phyloP scores from a whole-genome alignment of 2,888 invertebrate species.

The Lumbricus terrestris region DNA sequence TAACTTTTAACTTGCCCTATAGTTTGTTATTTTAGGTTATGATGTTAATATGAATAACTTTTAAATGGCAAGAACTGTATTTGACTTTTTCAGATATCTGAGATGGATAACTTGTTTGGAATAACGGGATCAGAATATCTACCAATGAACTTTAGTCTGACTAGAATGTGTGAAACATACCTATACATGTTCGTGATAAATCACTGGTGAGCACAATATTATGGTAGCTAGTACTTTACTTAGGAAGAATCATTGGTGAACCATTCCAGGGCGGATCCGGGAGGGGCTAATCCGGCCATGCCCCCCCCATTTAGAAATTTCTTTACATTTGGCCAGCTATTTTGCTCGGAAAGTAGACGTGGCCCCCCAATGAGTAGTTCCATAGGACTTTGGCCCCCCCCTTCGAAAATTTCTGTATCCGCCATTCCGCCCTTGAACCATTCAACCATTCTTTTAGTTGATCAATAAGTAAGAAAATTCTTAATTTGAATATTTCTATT shows the following conservation, averaged over 20 bases:
- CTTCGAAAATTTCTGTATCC: no score
- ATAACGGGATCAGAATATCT: background rate
- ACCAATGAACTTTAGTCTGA: background rate
- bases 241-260: no score
- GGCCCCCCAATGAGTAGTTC: no score
- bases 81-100: background rate
- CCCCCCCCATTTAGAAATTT: no score
- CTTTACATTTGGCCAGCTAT: no score
- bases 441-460: background rate
- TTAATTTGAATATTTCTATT: background rate
- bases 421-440: background rate
- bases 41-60: background rate
- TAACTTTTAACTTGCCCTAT: background rate
- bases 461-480: background rate
- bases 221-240: background rate
- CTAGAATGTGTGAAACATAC: background rate
- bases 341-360: no score
- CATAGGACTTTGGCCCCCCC: no score
- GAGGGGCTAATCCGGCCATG: no score
- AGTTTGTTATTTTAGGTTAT: background rate
- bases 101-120: background rate
- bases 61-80: background rate
- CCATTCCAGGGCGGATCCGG: no score
- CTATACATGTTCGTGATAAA: background rate
- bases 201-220: background rate